These are phyloP conservation scores for Alectoris magna DNA, from an alignment of 2,797 vertebrate genomes.

Conservation along the genomic window DNA sequence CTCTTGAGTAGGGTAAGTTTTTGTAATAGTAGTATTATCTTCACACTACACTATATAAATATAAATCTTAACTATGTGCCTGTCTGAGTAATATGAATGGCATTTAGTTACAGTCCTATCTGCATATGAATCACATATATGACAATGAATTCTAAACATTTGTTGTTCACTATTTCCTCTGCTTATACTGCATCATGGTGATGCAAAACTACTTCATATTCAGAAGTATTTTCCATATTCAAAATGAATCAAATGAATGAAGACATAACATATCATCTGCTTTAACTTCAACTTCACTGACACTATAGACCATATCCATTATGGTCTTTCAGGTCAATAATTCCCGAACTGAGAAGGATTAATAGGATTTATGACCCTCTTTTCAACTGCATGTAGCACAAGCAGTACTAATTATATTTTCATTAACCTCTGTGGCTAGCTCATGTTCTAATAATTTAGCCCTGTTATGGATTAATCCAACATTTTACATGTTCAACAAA, in stretches of 20 bases:
- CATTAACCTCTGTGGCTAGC: slow-evolving; percentile 77
- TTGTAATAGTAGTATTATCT: not conserved
- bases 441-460: slow-evolving; percentile 78
- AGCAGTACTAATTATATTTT: slow-evolving; percentile 79
- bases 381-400: slow-evolving; percentile 74
- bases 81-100: not conserved
- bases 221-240: not conserved
- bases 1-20: not conserved
- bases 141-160: not conserved
- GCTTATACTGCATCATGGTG: not conserved
- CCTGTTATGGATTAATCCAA: slow-evolving; percentile 67
- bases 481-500: slow-evolving; percentile 75
- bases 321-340: slow-evolving; percentile 77
- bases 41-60: not conserved
- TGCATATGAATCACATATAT: not conserved
- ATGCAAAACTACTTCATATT: not conserved
- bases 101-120: not conserved
- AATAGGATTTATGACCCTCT: slow-evolving; percentile 75
- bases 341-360: slow-evolving; percentile 74
- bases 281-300: slow-evolving; percentile 41
- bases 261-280: not conserved
- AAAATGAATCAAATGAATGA: not conserved
- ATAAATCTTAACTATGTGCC: not conserved
- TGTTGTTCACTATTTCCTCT: not conserved
- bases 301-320: slow-evolving; percentile 56